A percentile compares a stretch with the other conserved stretches of the same genome.
phyloP scores from a whole-genome alignment of 2,113 vertebrate genomes.

The Hiodon tergisus region DNA sequence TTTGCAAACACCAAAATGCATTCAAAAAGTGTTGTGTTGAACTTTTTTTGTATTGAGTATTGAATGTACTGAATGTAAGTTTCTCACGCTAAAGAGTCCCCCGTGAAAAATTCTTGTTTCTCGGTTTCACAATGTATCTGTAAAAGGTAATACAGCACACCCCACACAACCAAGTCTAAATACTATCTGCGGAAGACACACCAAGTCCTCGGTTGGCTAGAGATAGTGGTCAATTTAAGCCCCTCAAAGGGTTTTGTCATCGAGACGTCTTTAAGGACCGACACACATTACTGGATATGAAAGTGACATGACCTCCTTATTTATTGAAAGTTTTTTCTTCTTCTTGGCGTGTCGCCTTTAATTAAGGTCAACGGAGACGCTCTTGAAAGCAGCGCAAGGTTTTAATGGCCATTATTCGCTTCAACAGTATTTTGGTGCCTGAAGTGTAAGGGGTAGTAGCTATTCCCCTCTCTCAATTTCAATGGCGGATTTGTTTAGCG shows the following conservation, averaged over 20 bases:
- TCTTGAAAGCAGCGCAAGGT: conserved; percentile 4
- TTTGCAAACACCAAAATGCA: too few relatives aligned
- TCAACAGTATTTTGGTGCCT: conserved; percentile 9
- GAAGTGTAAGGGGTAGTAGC: neutral
- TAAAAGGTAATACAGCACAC: too few relatives aligned
- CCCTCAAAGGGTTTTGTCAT: neutral
- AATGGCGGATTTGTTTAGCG: neutral
- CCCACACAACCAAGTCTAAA: too few relatives aligned
- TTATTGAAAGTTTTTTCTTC: conserved; percentile 4
- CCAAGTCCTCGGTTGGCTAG: too few relatives aligned
- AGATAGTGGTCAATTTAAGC: neutral
- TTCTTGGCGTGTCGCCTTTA: conserved; percentile 23
- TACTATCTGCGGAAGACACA: too few relatives aligned
- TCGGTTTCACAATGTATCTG: too few relatives aligned
- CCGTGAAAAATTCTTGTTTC: too few relatives aligned
- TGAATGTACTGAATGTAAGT: too few relatives aligned
- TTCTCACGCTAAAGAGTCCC: too few relatives aligned
- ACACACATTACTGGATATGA: conserved; percentile 14
- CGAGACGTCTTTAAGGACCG: conserved; percentile 10
- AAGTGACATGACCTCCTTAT: conserved; percentile 25
- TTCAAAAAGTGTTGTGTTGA: too few relatives aligned
- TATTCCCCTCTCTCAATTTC: neutral
- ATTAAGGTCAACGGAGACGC: conserved; percentile 24
- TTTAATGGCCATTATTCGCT: conserved; percentile 16
- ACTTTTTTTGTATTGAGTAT: too few relatives aligned